Conservation (phyloP, 1,140 invertebrate genomes). For the Diachasma alloeum region DNA sequence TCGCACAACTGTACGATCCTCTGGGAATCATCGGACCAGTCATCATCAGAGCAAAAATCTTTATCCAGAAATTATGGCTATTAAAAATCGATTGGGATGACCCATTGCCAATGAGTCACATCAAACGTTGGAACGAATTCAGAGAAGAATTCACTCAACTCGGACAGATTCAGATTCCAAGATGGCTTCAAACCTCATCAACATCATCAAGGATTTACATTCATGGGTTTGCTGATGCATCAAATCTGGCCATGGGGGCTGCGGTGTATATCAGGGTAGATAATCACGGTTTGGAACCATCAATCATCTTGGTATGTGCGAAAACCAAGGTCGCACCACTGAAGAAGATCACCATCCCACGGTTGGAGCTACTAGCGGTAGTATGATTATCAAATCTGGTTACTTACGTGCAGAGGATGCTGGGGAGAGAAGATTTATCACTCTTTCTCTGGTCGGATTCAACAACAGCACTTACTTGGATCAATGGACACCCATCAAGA, state of each 20-base stretch:
- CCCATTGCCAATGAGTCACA: constrained; percentile 3
- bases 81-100: constrained; percentile 47
- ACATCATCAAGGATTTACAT: no score
- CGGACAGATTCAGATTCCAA: background rate
- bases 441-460: constrained; percentile 18
- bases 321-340: constrained; percentile 48
- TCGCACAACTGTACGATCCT: constrained; percentile 35
- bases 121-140: constrained; percentile 13
- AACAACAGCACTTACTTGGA: background rate
- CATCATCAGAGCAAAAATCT: constrained; percentile 40
- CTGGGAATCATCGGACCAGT: no score
- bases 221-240: background rate
- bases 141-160: background rate
- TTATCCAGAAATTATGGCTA: constrained; percentile 49
- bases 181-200: no score
- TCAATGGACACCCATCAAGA: constrained; percentile 4
- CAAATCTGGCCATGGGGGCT: constrained; percentile 36
- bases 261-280: constrained; percentile 36
- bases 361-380: constrained; percentile 29
- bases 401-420: background rate
- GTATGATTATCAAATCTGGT: constrained; percentile 9
- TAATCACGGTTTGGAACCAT: no score
- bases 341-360: constrained; percentile 25
- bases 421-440: background rate
- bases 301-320: background rate